Evolutionary conservation across 2,888 invertebrate species (phyloP).

Genomic region (Chloroclystis v-ata): DNA sequence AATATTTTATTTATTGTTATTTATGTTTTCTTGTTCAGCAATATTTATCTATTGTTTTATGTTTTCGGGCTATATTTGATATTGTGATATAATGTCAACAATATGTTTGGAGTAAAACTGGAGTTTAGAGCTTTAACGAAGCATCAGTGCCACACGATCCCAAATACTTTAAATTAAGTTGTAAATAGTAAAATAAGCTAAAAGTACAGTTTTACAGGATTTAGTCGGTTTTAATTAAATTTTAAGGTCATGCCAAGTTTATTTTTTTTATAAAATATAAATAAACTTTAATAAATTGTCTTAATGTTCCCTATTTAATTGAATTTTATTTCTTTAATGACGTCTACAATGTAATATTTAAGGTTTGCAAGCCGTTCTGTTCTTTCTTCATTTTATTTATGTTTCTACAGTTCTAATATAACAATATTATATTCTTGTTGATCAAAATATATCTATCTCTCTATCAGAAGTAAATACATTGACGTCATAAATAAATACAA

Average conservation of each 20-base stretch:
- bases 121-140: conserved; percentile 7
- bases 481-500: neutral
- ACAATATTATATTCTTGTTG: no score
- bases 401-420: neutral
- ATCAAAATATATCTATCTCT: no score
- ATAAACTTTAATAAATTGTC: neutral
- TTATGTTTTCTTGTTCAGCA: no score
- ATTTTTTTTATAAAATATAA: no score
- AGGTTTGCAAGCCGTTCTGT: neutral
- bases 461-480: no score
- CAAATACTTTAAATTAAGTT: conserved; percentile 11
- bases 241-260: no score
- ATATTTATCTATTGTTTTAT: no score
- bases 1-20: no score
- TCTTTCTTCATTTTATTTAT: neutral
- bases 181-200: conserved; percentile 7
- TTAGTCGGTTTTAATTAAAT: no score
- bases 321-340: neutral
- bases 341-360: neutral
- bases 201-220: neutral
- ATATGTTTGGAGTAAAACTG: neutral
- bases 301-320: neutral
- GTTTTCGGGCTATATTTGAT: neutral
- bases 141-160: conserved; percentile 13
- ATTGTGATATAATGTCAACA: neutral